Conservation (phyloP, 2,113 vertebrate species). For the Nanger granti region DNA sequence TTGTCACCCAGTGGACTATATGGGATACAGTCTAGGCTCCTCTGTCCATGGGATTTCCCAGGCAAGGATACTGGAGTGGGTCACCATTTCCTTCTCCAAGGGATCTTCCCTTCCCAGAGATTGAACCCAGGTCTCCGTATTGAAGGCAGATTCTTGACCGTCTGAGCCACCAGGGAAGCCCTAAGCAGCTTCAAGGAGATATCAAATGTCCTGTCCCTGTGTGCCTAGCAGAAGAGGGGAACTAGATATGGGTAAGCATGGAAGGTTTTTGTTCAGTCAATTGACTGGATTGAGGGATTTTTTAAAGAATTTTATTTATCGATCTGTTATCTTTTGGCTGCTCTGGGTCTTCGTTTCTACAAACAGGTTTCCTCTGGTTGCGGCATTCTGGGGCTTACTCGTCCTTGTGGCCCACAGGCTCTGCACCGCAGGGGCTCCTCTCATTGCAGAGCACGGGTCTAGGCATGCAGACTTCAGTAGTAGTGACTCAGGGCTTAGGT, state of each 20-base stretch:
- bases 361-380: not conserved
- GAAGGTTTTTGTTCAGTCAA: not conserved
- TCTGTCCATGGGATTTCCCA: not conserved
- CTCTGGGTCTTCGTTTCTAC: not conserved
- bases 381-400: not conserved
- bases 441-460: not conserved
- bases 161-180: not conserved
- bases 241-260: not conserved
- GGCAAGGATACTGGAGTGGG: not conserved
- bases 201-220: not conserved
- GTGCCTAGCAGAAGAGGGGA: not conserved
- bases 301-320: not conserved
- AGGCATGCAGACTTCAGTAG: not conserved
- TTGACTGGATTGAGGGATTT: not conserved
- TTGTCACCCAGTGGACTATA: not conserved
- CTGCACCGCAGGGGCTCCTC: accelerated
- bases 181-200: not conserved
- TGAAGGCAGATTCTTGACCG: not conserved
- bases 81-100: not conserved
- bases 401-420: not conserved
- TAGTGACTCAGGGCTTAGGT: accelerated
- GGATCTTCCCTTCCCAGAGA: not conserved
- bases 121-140: accelerated
- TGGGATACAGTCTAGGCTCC: not conserved
- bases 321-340: not conserved